These are phyloP conservation scores for Pocillopora meandrina DNA, from an alignment of 92 coral and sea anemone genomes.

Conservation along the genomic window DNA sequence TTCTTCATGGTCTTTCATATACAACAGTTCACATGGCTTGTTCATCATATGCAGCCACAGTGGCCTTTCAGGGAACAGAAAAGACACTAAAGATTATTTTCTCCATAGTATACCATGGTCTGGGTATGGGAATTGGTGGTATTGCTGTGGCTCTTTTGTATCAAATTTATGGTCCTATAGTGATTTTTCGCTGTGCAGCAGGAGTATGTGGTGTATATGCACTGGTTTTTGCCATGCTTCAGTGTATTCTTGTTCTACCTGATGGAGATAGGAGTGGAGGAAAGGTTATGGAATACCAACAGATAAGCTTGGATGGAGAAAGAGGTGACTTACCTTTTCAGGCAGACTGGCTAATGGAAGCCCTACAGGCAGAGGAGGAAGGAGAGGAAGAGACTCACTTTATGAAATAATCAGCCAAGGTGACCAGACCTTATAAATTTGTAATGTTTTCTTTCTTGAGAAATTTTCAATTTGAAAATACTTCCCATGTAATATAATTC, in stretches of 20 bases:
- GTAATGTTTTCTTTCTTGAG: too few species aligned
- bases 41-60: slow-evolving; percentile 73
- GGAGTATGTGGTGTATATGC: slow-evolving; percentile 90
- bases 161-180: slow-evolving; percentile 84
- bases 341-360: slow-evolving; percentile 95
- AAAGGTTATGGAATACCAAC: slow-evolving; percentile 67
- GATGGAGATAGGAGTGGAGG: slow-evolving; percentile 72
- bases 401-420: not conserved
- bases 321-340: slow-evolving; percentile 40
- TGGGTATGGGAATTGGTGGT: slow-evolving; percentile 93
- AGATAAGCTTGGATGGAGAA: slow-evolving; percentile 60
- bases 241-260: slow-evolving; percentile 79
- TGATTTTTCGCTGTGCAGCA: slow-evolving; percentile 92
- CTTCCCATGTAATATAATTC: too few species aligned
- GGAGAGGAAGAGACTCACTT: slow-evolving; percentile 43
- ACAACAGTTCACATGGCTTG: slow-evolving; percentile 84
- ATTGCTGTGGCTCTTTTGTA: slow-evolving; percentile 75
- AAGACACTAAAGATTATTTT: slow-evolving; percentile 83
- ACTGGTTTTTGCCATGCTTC: slow-evolving; percentile 76
- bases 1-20: slow-evolving; percentile 84
- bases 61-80: slow-evolving; percentile 88
- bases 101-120: slow-evolving; percentile 75
- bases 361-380: slow-evolving; percentile 90
- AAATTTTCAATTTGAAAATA: too few species aligned
- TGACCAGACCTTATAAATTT: too few species aligned